phyloP scores from a whole-genome alignment of 2,888 invertebrate species.

The Pachymerium ferrugineum region DNA sequence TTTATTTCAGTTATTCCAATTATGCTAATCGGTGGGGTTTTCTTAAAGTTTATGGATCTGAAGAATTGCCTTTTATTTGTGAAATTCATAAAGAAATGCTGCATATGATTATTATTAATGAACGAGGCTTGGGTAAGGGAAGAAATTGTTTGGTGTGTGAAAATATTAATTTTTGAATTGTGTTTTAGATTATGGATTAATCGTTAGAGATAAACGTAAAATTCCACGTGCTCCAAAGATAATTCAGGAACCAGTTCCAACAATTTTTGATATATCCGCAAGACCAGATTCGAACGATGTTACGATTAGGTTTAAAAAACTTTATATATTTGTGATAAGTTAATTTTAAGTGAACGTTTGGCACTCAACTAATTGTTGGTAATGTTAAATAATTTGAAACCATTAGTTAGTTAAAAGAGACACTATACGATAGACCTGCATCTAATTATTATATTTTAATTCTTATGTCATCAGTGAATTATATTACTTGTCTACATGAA shows the following conservation, averaged over 20 bases:
- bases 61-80: constrained; percentile 75
- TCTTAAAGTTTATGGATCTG: constrained; percentile 69
- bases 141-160: background rate
- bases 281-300: constrained; percentile 66
- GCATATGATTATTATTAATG: constrained; percentile 54
- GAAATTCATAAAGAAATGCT: constrained; percentile 73
- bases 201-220: constrained; percentile 69
- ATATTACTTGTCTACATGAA: no score
- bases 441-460: no score
- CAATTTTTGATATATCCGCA: constrained; percentile 73
- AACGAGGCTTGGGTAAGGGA: constrained; percentile 35
- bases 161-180: background rate
- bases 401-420: no score
- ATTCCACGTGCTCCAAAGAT: constrained; percentile 86
- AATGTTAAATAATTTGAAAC: no score
- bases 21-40: constrained; percentile 75
- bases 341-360: no score
- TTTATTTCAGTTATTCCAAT: constrained; percentile 43
- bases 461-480: no score
- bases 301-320: constrained; percentile 58
- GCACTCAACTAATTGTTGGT: no score
- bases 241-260: constrained; percentile 73
- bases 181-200: constrained; percentile 72
- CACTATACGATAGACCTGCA: no score
- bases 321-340: no score